phyloP scores from a whole-genome alignment of 2,888 invertebrate genomes.

The Heliothis peltigera region DNA sequence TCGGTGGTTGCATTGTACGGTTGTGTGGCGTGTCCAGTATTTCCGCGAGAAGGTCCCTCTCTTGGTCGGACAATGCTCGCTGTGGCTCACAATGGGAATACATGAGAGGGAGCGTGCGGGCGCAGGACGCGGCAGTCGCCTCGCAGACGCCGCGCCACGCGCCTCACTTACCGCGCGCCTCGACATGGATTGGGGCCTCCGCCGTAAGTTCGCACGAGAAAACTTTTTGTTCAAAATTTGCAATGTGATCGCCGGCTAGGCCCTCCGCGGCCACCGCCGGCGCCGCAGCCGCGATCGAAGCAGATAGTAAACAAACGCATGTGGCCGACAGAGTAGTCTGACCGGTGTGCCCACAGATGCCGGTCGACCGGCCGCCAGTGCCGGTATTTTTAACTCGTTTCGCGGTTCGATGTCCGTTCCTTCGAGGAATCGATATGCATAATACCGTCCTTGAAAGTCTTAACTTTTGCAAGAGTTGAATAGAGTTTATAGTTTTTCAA shows the following conservation, averaged over 20 bases:
- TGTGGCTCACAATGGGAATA: slow-evolving; percentile 76
- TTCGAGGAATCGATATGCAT: slow-evolving; percentile 88
- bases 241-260: slow-evolving; percentile 61
- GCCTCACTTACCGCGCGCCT: slow-evolving; percentile 70
- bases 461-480: slow-evolving; percentile 76
- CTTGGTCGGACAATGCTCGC: slow-evolving; percentile 76
- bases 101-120: slow-evolving; percentile 78
- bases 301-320: slow-evolving; percentile 89
- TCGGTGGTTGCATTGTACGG: slow-evolving; percentile 47
- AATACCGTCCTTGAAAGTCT: slow-evolving; percentile 83
- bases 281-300: slow-evolving; percentile 73
- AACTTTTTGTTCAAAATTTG: slow-evolving; percentile 69
- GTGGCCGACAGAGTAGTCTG: slow-evolving; percentile 84
- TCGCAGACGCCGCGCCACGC: slow-evolving; percentile 85
- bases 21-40: slow-evolving; percentile 64
- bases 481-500: slow-evolving; percentile 71
- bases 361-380: slow-evolving; percentile 82
- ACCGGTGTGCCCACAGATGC: slow-evolving; percentile 88
- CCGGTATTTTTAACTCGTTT: slow-evolving; percentile 89
- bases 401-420: slow-evolving; percentile 88
- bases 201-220: slow-evolving; percentile 83
- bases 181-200: slow-evolving; percentile 89
- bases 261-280: slow-evolving; percentile 65
- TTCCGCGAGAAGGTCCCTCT: slow-evolving; percentile 69
- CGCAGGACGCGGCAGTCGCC: slow-evolving; percentile 87